Percentiles rank a stretch among this genome's conserved stretches.
phyloP scores from a whole-genome alignment of 2,797 vertebrate species.

The Acridotheres tristis region DNA sequence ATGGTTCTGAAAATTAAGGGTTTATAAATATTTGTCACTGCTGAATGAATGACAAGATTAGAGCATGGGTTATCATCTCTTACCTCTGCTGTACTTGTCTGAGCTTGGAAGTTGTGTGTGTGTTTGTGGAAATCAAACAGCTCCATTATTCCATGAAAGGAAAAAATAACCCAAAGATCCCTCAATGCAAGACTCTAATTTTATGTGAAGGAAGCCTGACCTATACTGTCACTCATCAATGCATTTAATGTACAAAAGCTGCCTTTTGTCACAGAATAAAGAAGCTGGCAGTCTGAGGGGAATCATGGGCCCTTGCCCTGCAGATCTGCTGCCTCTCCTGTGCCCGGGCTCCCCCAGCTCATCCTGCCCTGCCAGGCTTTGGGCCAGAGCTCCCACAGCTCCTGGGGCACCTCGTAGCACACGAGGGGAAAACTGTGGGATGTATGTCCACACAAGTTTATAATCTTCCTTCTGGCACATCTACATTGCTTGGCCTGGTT shows the following conservation, averaged over 20 bases:
- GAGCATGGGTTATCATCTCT: background rate
- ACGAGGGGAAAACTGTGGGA: accelerated
- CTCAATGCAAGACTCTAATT: background rate
- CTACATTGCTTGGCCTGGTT: background rate
- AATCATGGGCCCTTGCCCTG: background rate
- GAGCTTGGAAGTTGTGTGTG: background rate
- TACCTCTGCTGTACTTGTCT: background rate
- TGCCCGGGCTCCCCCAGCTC: background rate
- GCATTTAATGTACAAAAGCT: background rate
- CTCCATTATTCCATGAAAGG: background rate
- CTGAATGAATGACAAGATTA: background rate
- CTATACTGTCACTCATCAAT: background rate
- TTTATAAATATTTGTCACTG: background rate
- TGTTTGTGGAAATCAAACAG: background rate
- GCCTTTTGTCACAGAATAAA: background rate
- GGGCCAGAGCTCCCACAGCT: background rate
- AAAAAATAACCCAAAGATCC: background rate
- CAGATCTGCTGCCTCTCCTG: background rate
- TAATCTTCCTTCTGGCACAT: background rate
- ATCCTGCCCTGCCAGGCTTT: accelerated
- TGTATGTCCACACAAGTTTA: accelerated
- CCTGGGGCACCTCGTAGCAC: accelerated
- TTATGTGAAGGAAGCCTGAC: background rate
- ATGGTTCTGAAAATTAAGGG: background rate
- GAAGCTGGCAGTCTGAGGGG: background rate